Evolutionary conservation across 1,140 invertebrate species (phyloP), one percentile per base, ranked within the genome.

Genomic region (Homarus americanus): DNA sequence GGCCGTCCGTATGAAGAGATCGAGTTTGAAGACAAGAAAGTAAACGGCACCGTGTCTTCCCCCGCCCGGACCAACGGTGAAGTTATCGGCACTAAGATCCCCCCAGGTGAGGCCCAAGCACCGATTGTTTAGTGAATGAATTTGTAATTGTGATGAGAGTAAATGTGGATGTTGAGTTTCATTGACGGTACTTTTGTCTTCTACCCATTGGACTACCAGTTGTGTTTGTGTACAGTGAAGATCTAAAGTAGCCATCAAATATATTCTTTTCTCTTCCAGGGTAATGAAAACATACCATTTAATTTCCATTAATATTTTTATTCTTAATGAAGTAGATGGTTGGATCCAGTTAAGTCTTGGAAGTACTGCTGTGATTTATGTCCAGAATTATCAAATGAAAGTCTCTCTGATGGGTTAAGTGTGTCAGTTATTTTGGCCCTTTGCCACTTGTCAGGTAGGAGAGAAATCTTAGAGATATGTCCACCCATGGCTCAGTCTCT

Each of bases 1-100:
- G 87, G 87, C 40, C 63, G 93, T 93, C 93, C 93, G 93, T 91
- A 93, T 93, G 92, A 94, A 83, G 93, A 94, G 91, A 93, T 94
- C 66, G 93, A 93, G 41, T 93, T 93, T 85, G 87, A 90, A 44
- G 87, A 90, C 66, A 93, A 93, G 82, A 93, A 93, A 80, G 91
- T 91, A 28, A 91, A 93, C 20, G 91, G 93, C 63, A 93, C 93
- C 82, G 93, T 93, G 86, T 92, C 93, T 38, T 79, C 92, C 58
- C 91, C 93, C 49, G 87, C 93, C 88, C 84, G 92, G 84, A 93
- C 93, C 79, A 92, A 93, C 36, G 91, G 93, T 28, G 88, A 93
- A 38, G 93, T 93, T 86, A 82, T 91, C 49, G 93, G 92, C 89
- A 86, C 89, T 36, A 91, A 87, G 76, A 58, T 91, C 36, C 83